Evolutionary conservation across 1,140 invertebrate species (phyloP).

Genomic region (Hormaphis cornu): DNA sequence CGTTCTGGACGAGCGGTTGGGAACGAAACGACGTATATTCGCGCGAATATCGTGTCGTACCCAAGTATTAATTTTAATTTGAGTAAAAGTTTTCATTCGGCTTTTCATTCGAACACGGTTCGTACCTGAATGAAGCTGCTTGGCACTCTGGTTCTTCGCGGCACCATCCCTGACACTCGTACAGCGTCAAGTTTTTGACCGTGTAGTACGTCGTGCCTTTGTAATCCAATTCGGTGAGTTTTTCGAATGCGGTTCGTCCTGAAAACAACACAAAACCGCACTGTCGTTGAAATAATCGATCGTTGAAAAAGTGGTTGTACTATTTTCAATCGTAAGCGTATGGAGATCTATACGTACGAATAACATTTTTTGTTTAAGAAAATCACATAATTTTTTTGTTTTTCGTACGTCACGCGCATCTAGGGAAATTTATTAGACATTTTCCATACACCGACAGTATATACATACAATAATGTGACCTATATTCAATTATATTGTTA

Average conservation of each 20-base stretch:
- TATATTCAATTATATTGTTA: no score
- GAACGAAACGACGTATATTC: not conserved
- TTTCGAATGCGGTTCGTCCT: constrained; percentile 82
- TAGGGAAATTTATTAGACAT: no score
- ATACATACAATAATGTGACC: no score
- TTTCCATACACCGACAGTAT: no score
- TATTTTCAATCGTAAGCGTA: no score
- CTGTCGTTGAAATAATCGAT: not conserved
- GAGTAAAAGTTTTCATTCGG: not conserved
- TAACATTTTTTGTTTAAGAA: no score
- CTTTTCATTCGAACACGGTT: not conserved
- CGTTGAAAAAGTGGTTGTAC: no score
- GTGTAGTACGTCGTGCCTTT: constrained; percentile 84
- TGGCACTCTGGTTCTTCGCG: constrained; percentile 82
- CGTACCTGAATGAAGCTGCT: constrained; percentile 70
- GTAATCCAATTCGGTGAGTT: constrained; percentile 84
- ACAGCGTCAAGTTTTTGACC: constrained; percentile 80
- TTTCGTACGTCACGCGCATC: no score
- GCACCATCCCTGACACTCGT: constrained; percentile 92
- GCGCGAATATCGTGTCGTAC: not conserved
- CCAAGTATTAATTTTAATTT: not conserved
- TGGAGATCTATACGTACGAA: no score
- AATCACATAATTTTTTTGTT: no score
- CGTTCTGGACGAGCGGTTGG: no score
- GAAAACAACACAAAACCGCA: constrained; percentile 38